Base-by-base conservation (phyloP, 2,888 invertebrate species). In the Drosophila mercatorum region DNA sequence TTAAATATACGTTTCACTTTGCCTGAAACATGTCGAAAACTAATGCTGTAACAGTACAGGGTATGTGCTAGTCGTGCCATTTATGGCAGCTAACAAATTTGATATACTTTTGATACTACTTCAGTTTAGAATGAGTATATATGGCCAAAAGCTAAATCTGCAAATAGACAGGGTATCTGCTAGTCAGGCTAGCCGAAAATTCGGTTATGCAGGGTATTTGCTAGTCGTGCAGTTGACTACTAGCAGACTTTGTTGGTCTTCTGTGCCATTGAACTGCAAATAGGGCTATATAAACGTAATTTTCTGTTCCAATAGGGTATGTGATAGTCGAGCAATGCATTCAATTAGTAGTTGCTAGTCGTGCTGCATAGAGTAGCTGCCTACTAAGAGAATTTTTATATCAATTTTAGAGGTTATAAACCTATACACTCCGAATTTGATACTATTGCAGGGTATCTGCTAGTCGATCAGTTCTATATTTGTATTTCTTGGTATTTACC, bases 21-120 rank as follows among this genome's bases (percentile, higher is more conserved):
- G 17, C 11, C 3, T 1, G 7, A 14, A 17, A 3, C 7, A 12
- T 36, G 1, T 17, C 1, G 6, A 34, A 36, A 22, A 0, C 7
- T 3, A 0, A 0, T 22, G 0, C 0, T 11, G 0, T 7, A 6
- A 0, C 1, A 12, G 11, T 36, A 12, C 0, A 46, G 38, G 14
- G 62, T 65, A 61, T 38, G 11, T 22, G 5, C 8, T 28, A 52
- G 51, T 38, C 44, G 43, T 28, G 22, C 22, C 22, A 1, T 22
- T 1, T 22, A 22, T 22, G 22, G 22, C 2, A 22, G 22, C 2
- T 22, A 22, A 22, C 22, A 22, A 22, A 22, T 22, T 22, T 22
- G 22, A 22, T 22, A 22, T 22, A 22, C 2, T 22, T 22, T 28
- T 3, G 4, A 28, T 5, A 28, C 5, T 28, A 28, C 5, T 28